A percentile compares a stretch with the other conserved stretches of the same genome.
phyloP scores from a whole-genome alignment of 2,113 vertebrate species.

The Dendrocopos noguchii region DNA sequence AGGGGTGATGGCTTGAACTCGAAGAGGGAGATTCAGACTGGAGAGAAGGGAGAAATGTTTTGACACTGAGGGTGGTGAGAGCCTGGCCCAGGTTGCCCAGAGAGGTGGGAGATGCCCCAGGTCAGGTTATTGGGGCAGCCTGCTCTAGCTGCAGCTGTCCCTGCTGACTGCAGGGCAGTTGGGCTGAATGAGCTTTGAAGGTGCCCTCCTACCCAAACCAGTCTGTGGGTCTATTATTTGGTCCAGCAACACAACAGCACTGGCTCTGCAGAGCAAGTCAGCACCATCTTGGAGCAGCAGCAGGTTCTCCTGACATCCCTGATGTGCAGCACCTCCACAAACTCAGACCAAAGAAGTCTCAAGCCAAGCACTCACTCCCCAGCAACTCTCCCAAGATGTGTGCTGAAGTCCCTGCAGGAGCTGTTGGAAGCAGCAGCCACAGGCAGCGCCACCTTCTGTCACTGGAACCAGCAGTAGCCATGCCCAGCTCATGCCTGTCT shows the following conservation, averaged over 20 bases:
- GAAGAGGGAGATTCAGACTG: too few relatives aligned
- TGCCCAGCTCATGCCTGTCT: rapidly evolving
- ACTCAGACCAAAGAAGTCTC: not conserved
- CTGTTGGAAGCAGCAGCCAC: not conserved
- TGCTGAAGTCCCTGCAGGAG: not conserved
- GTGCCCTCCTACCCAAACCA: too few relatives aligned
- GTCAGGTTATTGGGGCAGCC: too few relatives aligned
- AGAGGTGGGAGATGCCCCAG: too few relatives aligned
- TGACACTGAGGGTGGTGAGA: too few relatives aligned
- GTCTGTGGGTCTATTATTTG: too few relatives aligned
- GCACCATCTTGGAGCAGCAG: not conserved
- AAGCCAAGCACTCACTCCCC: not conserved
- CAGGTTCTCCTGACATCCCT: not conserved
- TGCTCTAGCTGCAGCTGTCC: too few relatives aligned
- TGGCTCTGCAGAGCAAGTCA: not conserved
- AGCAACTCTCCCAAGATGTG: not conserved
- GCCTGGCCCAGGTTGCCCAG: too few relatives aligned
- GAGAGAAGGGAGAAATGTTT: too few relatives aligned
- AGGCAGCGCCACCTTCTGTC: not conserved
- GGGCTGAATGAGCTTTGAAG: too few relatives aligned
- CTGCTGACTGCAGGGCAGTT: too few relatives aligned
- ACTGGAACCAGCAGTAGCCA: not conserved
- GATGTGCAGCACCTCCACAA: not conserved
- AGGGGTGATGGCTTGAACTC: too few relatives aligned
- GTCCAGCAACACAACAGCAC: not conserved